Evolutionary conservation across 2,888 invertebrate genomes (phyloP).

Genomic region (Dynastes maya): DNA sequence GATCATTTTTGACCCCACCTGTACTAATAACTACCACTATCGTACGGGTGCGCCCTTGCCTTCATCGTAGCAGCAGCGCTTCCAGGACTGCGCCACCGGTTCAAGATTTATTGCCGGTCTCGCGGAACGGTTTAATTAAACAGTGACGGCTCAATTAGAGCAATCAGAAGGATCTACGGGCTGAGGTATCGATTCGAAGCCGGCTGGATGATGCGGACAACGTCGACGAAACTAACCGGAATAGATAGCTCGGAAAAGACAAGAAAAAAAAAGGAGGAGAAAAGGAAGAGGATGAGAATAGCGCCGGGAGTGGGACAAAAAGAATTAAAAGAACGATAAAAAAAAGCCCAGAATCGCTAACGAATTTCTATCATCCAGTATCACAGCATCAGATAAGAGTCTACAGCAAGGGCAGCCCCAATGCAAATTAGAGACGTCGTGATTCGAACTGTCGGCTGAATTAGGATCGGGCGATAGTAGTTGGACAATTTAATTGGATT

Average conservation of each 20-base stretch:
- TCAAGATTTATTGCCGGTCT: conserved; percentile 61
- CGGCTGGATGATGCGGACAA: conserved; percentile 11
- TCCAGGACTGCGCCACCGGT: conserved; percentile 51
- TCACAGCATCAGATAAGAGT: conserved; percentile 2
- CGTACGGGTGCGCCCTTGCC: neutral
- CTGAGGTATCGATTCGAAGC: conserved; percentile 44
- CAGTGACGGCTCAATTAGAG: conserved; percentile 63
- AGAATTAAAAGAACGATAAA: neutral
- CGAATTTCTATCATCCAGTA: conserved; percentile 26
- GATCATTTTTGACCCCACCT: too few species aligned
- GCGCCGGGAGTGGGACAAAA: neutral
- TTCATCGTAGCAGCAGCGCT: neutral
- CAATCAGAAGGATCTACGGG: conserved; percentile 51
- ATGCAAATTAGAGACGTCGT: conserved; percentile 24
- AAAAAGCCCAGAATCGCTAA: conserved; percentile 7
- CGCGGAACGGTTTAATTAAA: conserved; percentile 64
- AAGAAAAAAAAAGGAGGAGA: neutral
- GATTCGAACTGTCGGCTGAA: neutral
- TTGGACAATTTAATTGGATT: conserved; percentile 21
- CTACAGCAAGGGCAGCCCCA: neutral
- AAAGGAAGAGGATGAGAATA: neutral
- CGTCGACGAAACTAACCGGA: neutral
- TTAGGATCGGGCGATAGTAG: neutral
- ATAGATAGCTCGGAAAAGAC: neutral
- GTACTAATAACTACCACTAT: too few species aligned